A percentile compares a stretch with the other conserved stretches of the same genome.
Conservation (phyloP, 2,113 vertebrate species). For the Actenoides hombroni region DNA sequence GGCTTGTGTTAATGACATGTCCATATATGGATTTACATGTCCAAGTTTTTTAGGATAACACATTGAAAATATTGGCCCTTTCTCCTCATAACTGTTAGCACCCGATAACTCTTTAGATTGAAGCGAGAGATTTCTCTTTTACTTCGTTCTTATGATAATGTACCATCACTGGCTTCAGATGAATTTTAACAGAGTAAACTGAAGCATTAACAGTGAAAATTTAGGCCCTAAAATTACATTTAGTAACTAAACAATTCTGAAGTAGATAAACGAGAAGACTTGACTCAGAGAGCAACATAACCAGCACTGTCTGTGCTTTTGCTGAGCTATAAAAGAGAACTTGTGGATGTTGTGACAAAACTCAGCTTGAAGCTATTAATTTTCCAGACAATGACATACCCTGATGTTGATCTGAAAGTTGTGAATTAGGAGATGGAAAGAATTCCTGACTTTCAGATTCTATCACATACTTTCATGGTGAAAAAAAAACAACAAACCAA, state of each 20-base stretch:
- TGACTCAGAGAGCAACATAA: slow-evolving; percentile 54
- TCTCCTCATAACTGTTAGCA: neutral
- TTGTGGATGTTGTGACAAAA: slow-evolving; percentile 48
- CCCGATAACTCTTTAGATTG: neutral
- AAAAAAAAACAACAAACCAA: neutral
- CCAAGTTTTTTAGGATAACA: neutral
- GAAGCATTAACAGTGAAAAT: neutral
- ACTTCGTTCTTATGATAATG: neutral
- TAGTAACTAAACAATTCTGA: slow-evolving; percentile 61
- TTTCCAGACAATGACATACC: slow-evolving; percentile 58
- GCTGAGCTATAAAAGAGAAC: slow-evolving; percentile 30
- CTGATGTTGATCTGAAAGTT: slow-evolving; percentile 32
- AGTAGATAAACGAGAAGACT: slow-evolving; percentile 68
- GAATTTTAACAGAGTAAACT: neutral
- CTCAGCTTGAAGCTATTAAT: slow-evolving; percentile 76
- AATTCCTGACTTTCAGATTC: slow-evolving; percentile 24
- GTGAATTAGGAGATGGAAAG: slow-evolving; percentile 32
- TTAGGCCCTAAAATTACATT: neutral
- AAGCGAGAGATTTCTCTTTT: neutral
- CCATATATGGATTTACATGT: slow-evolving; percentile 31
- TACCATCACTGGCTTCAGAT: neutral
- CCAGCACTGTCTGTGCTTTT: slow-evolving; percentile 66
- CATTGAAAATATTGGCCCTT: slow-evolving; percentile 8
- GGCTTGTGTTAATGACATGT: neutral
- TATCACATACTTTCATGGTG: neutral